phyloP scores from a whole-genome alignment of 2,888 invertebrate species.

The Periphyllus acericola region DNA sequence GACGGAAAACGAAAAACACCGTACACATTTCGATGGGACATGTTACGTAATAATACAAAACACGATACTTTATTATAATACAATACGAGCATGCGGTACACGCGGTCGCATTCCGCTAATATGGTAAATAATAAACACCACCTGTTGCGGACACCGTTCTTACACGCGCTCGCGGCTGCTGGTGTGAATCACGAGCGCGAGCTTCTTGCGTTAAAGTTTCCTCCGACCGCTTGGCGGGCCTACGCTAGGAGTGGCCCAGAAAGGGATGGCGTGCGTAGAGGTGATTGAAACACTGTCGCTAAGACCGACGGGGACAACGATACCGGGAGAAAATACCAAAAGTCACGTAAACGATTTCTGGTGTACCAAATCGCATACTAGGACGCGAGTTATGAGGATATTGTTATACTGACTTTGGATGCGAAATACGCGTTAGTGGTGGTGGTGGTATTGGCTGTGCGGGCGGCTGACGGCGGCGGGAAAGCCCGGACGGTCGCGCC shows the following conservation, averaged over 20 bases:
- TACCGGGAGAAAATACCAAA: neutral
- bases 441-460: neutral
- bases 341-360: neutral
- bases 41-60: too few relatives aligned
- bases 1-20: neutral
- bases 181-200: neutral
- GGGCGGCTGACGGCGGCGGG: neutral
- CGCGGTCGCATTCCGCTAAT: too few relatives aligned
- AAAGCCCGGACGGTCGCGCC: neutral
- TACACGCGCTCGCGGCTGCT: too few relatives aligned
- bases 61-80: too few relatives aligned
- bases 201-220: constrained; percentile 34
- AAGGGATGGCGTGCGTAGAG: too few relatives aligned
- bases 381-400: neutral
- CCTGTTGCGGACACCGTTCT: neutral
- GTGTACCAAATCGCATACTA: too few relatives aligned
- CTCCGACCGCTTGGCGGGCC: too few relatives aligned
- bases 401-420: constrained; percentile 47
- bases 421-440: neutral
- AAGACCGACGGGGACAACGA: too few relatives aligned
- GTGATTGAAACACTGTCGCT: too few relatives aligned
- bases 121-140: neutral
- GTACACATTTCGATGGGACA: neutral
- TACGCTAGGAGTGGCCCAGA: too few relatives aligned
- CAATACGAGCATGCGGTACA: too few relatives aligned